phyloP scores from a whole-genome alignment of 2,888 invertebrate species.

The Busseola fusca region DNA sequence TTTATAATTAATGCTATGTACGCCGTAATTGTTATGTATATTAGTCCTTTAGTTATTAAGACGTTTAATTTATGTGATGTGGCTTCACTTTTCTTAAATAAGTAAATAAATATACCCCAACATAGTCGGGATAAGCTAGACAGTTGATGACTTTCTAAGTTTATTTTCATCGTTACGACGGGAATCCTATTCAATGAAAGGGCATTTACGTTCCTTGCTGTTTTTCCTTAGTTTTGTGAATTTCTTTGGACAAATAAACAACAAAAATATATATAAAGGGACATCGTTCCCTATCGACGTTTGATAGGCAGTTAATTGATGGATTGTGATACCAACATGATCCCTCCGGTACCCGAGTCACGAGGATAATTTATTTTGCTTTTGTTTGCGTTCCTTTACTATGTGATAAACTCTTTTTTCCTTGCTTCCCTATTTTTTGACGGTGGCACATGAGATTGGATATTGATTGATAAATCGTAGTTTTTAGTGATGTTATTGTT shows the following conservation, averaged over 20 bases:
- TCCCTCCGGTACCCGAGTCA: conserved; percentile 56
- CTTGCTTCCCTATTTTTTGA: conserved; percentile 50
- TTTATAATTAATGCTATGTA: too few species aligned
- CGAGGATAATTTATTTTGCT: conserved; percentile 62
- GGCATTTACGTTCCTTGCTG: conserved; percentile 13
- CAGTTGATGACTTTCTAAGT: background rate
- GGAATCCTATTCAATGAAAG: background rate
- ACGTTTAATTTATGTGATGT: too few species aligned
- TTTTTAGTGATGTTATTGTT: conserved; percentile 38
- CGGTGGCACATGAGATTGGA: conserved; percentile 53
- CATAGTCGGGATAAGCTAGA: too few species aligned
- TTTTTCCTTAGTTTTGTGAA: conserved; percentile 15
- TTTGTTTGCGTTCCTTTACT: conserved; percentile 57
- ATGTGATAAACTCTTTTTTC: conserved; percentile 61
- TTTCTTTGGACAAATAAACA: conserved; percentile 32
- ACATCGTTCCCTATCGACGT: conserved; percentile 56
- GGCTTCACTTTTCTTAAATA: too few species aligned
- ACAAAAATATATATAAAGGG: conserved; percentile 55
- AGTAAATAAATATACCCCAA: too few species aligned
- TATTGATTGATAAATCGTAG: conserved; percentile 61
- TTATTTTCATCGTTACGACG: background rate
- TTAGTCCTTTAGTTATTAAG: too few species aligned
- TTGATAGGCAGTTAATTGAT: conserved; percentile 64
- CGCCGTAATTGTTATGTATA: too few species aligned
- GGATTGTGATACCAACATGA: conserved; percentile 61